phyloP scores from a whole-genome alignment of 2,113 vertebrate species.

The Carlito syrichta region DNA sequence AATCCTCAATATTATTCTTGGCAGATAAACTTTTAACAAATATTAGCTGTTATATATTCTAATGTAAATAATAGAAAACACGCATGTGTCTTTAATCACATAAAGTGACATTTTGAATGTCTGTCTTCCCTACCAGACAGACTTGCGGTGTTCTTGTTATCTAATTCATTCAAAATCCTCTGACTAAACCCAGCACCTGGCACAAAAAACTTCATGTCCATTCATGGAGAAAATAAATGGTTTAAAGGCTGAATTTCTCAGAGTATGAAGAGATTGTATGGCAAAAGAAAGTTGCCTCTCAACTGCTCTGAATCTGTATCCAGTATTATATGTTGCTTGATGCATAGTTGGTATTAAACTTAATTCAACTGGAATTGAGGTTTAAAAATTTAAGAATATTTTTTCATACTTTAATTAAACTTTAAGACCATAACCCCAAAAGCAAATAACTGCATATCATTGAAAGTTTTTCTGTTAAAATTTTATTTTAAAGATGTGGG shows the following conservation, averaged over 20 bases:
- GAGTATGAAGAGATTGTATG: background rate
- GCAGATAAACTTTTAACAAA: background rate
- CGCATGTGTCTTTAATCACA: background rate
- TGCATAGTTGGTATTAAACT: background rate
- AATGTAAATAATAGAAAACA: background rate
- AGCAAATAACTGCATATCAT: background rate
- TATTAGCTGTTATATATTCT: background rate
- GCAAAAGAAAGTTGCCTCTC: background rate
- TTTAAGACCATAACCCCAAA: background rate
- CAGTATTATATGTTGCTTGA: background rate
- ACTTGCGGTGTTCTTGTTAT: background rate
- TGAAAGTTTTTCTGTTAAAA: background rate
- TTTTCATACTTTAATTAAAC: background rate
- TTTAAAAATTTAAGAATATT: background rate
- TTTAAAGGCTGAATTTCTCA: background rate
- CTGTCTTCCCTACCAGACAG: background rate
- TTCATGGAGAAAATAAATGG: background rate
- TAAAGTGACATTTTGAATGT: background rate
- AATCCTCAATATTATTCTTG: background rate
- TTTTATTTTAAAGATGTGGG: too few relatives aligned
- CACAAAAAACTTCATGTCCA: background rate
- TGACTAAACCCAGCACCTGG: accelerated
- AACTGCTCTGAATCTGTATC: background rate
- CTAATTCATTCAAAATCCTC: background rate
- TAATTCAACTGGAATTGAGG: background rate